Evolutionary conservation across 2,113 vertebrate species (phyloP).

Genomic region (Jacana jacana): DNA sequence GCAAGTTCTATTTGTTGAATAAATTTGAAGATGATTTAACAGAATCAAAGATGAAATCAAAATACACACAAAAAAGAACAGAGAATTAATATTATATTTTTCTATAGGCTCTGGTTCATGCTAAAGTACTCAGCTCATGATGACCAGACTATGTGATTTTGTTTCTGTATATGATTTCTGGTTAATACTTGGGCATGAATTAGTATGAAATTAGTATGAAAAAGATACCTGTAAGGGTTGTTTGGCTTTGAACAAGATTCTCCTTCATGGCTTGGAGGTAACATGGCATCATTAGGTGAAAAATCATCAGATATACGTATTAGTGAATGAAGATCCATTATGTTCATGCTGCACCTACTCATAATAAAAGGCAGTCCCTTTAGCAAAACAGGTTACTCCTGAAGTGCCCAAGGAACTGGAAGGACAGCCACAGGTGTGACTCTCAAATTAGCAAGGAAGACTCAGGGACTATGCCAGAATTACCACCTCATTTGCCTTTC

Average conservation of each 20-base stretch:
- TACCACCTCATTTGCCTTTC: rapidly evolving
- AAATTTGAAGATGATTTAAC: conserved; percentile 29
- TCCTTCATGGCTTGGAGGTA: background rate
- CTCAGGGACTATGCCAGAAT: background rate
- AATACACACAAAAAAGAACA: background rate
- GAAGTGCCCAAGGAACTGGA: background rate
- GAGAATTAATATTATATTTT: background rate
- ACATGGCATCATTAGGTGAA: background rate
- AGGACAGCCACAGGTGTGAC: rapidly evolving
- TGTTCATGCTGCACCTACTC: background rate
- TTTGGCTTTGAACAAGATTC: background rate
- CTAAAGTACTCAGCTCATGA: background rate
- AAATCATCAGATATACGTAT: background rate
- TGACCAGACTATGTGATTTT: background rate
- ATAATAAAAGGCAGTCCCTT: background rate
- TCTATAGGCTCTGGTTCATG: background rate
- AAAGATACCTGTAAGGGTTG: background rate
- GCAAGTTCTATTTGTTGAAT: conserved; percentile 36
- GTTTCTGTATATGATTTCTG: background rate
- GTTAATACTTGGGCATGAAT: background rate
- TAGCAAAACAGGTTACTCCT: background rate
- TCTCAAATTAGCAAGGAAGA: background rate
- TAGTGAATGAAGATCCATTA: background rate
- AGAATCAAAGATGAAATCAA: conserved; percentile 19
- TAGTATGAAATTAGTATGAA: background rate